Base-by-base conservation (phyloP, 2,113 vertebrate species). In the Oreochromis spilurus region DNA sequence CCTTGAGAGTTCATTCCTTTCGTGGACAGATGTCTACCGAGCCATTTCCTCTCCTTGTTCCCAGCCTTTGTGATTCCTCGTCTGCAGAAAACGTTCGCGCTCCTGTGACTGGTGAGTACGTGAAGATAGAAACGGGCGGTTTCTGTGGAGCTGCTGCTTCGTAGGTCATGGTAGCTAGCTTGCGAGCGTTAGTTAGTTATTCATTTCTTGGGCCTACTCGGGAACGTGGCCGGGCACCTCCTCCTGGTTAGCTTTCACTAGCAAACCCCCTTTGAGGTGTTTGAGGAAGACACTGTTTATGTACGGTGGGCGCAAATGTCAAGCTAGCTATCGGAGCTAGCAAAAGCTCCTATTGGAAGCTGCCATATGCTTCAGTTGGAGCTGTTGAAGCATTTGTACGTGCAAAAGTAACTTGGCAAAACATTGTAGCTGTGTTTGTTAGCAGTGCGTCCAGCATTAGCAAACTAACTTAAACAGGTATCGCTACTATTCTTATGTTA, bases 221-320 rank as follows among this genome's bases (percentile, higher is more conserved):
- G 82, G 78, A 93, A 81, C 82, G 85, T 89, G 87, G 85, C 29
- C 87, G 55, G 58, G 79, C 84, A 84, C 88, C 89, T 79, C 85
- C 89, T 78, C 79, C 54, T 9, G 80, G 19, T 82, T 91, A 85
- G 87, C 86, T 57, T 54, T 60, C 40, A 57, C 77, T 78, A 79
- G 85, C 82, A 34, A 67, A 1, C 79, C 81, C 4, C 40, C 34
- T 34, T 60, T 17, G 38, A 36, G 17, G 45, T 62, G 21, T 62
- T 82, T 65, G 17, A 45, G 77, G 43, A 48, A 38, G 43, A 72
- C 31, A 21, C 8, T 72, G 24, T 31, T 19, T 45, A 34, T 36
- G 21, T 53, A 12, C 3, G 36, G n/a, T 40, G 36, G 31, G 36
- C 40, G 54, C 52, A n/a, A 55, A 60, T 40, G 79, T 67, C 81